A percentile compares a stretch with the other conserved stretches of the same genome.
phyloP scores from a whole-genome alignment of 2,113 vertebrate species.

The Cheilinus undulatus region DNA sequence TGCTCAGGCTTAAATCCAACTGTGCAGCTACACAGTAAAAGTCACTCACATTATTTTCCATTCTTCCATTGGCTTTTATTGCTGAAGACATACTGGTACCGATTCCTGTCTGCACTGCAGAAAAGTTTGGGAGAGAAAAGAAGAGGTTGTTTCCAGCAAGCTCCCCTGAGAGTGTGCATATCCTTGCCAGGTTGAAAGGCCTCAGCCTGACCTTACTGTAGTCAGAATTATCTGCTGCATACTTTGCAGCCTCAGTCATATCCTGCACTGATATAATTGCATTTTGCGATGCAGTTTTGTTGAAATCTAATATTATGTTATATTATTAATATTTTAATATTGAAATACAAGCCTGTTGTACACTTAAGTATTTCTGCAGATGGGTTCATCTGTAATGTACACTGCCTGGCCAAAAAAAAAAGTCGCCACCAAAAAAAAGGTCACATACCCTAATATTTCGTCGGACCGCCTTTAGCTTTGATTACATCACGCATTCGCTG shows the following conservation, averaged over 20 bases:
- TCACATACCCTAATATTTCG: too few species aligned
- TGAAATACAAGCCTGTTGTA: neutral
- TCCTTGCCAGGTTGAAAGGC: slow-evolving; percentile 38
- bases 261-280: slow-evolving; percentile 12
- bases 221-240: slow-evolving; percentile 53
- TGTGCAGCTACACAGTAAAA: neutral
- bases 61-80: slow-evolving; percentile 11
- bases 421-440: too few species aligned
- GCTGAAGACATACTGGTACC: neutral
- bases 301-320: slow-evolving; percentile 18
- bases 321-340: neutral
- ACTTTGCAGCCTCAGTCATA: slow-evolving; percentile 46
- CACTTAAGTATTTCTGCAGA: slow-evolving; percentile 12
- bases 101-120: slow-evolving; percentile 22
- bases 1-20: neutral
- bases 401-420: too few species aligned
- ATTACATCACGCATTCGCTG: too few species aligned
- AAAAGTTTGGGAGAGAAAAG: neutral
- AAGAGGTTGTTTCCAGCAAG: neutral
- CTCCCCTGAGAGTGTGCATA: slow-evolving; percentile 7
- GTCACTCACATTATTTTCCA: slow-evolving; percentile 15
- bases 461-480: too few species aligned
- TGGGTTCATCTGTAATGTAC: slow-evolving; percentile 10
- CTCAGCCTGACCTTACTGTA: slow-evolving; percentile 62
- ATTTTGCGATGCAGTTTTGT: slow-evolving; percentile 14